Conservation (phyloP, 2,797 vertebrate species). For the Mastacembelus armatus region DNA sequence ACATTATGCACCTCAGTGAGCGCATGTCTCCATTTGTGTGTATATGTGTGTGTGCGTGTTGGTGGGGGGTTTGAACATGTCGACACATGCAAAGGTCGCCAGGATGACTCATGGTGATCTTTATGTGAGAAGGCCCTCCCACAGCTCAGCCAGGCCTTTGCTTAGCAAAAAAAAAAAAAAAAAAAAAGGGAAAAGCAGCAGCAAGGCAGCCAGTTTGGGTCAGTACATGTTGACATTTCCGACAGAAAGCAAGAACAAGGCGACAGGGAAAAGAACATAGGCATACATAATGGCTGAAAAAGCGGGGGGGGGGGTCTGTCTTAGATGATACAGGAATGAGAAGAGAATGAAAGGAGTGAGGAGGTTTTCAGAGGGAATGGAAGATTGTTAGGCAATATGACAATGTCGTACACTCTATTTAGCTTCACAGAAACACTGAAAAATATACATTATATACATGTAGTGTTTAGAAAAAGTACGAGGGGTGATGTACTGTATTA, state of each 20-base stretch:
- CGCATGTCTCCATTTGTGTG: constrained; percentile 29
- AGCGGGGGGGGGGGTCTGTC: constrained; percentile 60
- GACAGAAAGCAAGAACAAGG: constrained; percentile 68
- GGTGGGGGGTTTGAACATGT: constrained; percentile 58
- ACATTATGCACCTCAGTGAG: constrained; percentile 47
- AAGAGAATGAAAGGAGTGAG: constrained; percentile 31
- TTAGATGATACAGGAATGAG: constrained; percentile 38
- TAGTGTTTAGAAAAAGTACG: background rate
- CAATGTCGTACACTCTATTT: constrained; percentile 31
- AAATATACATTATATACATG: constrained; percentile 10
- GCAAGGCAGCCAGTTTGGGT: constrained; percentile 61
- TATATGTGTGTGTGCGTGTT: constrained; percentile 37
- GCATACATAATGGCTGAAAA: constrained; percentile 65
- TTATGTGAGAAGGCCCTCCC: constrained; percentile 74
- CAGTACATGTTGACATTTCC: constrained; percentile 79
- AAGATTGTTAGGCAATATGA: constrained; percentile 20
- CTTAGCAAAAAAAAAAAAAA: constrained; percentile 31
- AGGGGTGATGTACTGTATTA: constrained; percentile 17
- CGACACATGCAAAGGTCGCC: constrained; percentile 78
- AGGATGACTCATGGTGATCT: constrained; percentile 79
- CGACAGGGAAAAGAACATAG: constrained; percentile 62
- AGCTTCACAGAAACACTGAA: constrained; percentile 10
- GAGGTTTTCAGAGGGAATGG: constrained; percentile 13
- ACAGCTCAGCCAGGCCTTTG: constrained; percentile 64
- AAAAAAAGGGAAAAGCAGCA: constrained; percentile 22